Percentiles rank a stretch among this genome's conserved stretches.
These are phyloP conservation scores for Eucera pruinosa DNA, from an alignment of 2,888 invertebrate species.

Conservation along the genomic window DNA sequence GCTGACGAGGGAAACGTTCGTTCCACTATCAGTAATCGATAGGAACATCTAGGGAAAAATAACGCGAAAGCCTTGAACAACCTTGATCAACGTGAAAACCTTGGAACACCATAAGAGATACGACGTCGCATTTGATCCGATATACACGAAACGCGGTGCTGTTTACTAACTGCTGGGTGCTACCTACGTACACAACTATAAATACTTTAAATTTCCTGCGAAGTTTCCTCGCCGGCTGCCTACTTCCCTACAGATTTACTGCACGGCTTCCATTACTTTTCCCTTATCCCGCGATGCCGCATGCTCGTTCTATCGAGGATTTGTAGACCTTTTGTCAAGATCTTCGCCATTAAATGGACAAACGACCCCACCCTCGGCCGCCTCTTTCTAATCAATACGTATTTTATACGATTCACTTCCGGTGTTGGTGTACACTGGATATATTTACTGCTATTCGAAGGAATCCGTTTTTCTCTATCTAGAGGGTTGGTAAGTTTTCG, in stretches of 20 bases:
- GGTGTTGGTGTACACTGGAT: background rate
- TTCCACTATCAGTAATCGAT: conserved; percentile 27
- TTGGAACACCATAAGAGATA: no score
- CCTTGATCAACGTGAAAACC: no score
- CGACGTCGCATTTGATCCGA: no score
- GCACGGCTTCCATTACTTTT: conserved; percentile 30
- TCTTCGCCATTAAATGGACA: conserved; percentile 48
- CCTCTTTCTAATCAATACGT: conserved; percentile 35
- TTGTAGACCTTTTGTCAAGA: conserved; percentile 54
- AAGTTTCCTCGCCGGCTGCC: conserved; percentile 7
- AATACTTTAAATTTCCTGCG: conserved; percentile 41
- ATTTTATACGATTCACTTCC: conserved; percentile 23
- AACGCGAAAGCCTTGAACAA: conserved; percentile 17
- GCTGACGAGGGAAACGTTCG: background rate
- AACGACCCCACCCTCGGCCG: conserved; percentile 10
- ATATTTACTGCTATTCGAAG: conserved; percentile 7
- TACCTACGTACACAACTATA: background rate
- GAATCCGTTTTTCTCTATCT: background rate
- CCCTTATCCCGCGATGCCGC: conserved; percentile 32
- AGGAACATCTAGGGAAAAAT: background rate
- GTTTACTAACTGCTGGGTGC: background rate
- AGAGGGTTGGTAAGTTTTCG: background rate
- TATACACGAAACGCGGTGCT: background rate
- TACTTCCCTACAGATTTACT: conserved; percentile 33
- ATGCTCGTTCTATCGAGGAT: conserved; percentile 34